A percentile compares a stretch with the other conserved stretches of the same genome.
phyloP scores from a whole-genome alignment of 2,113 vertebrate species.

The Cyprinodon variegatus region DNA sequence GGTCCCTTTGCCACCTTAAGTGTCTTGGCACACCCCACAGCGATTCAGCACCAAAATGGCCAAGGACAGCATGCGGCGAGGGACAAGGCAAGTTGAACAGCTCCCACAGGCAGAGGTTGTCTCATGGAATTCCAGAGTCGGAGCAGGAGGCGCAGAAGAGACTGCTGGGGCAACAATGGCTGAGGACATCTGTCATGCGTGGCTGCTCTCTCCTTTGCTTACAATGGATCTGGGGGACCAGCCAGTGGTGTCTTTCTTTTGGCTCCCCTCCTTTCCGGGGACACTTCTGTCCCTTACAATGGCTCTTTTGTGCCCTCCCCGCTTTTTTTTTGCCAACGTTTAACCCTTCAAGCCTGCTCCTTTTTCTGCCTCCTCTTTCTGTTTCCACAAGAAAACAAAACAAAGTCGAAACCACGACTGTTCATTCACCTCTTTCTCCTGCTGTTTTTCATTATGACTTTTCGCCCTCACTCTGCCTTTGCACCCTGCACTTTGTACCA shows the following conservation, averaged over 20 bases:
- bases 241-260: slow-evolving; percentile 81
- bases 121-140: slow-evolving; percentile 73
- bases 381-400: slow-evolving; percentile 73
- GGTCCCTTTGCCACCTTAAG: slow-evolving; percentile 20
- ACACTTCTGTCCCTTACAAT: slow-evolving; percentile 80
- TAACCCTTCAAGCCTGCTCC: slow-evolving; percentile 78
- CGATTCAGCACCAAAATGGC: background rate
- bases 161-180: slow-evolving; percentile 78
- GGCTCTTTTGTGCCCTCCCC: slow-evolving; percentile 76
- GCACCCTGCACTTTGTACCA: slow-evolving; percentile 19
- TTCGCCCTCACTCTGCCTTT: slow-evolving; percentile 50
- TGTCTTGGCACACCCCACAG: slow-evolving; percentile 7
- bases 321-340: slow-evolving; percentile 75
- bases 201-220: slow-evolving; percentile 79
- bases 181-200: slow-evolving; percentile 84
- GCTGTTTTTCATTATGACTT: slow-evolving; percentile 72
- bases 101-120: slow-evolving; percentile 63
- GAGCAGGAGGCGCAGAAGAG: slow-evolving; percentile 75
- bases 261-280: slow-evolving; percentile 79
- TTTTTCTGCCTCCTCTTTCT: slow-evolving; percentile 74
- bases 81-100: slow-evolving; percentile 30
- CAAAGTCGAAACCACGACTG: slow-evolving; percentile 62
- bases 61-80: slow-evolving; percentile 10
- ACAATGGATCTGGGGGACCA: slow-evolving; percentile 76
- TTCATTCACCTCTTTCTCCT: slow-evolving; percentile 65